Evolutionary conservation across 2,113 vertebrate genomes (phyloP).

Genomic region (Eulemur macaco): DNA sequence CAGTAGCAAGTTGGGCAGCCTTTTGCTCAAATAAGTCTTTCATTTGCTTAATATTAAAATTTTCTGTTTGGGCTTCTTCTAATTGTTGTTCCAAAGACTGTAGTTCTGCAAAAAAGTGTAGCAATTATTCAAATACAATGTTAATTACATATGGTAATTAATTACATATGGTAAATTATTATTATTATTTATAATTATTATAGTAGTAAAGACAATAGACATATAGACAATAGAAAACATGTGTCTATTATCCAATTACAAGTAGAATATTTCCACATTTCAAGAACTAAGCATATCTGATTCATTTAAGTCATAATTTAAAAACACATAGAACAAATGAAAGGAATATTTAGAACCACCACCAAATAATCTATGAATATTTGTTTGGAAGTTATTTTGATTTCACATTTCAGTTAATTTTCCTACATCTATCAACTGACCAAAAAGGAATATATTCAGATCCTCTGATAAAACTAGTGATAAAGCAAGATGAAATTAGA

Average conservation of each 20-base stretch:
- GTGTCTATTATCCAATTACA: not conserved
- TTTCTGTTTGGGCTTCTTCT: conserved; percentile 95
- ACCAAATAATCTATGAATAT: conserved; percentile 11
- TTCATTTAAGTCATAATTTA: conserved; percentile 40
- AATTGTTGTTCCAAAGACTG: conserved; percentile 91
- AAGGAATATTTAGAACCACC: conserved; percentile 20
- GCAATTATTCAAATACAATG: conserved; percentile 31
- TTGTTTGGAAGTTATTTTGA: conserved; percentile 34
- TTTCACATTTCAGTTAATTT: conserved; percentile 33
- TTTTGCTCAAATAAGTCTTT: conserved; percentile 99
- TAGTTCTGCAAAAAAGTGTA: conserved; percentile 83
- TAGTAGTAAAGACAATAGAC: not conserved
- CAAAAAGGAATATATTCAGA: not conserved
- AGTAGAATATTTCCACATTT: conserved; percentile 12
- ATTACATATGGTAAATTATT: conserved; percentile 13
- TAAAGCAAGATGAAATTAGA: not conserved
- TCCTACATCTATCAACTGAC: not conserved
- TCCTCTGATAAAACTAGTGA: conserved; percentile 16
- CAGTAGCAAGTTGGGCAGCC: conserved; percentile 96
- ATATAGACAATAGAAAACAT: not conserved
- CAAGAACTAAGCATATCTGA: not conserved
- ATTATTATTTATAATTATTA: not conserved
- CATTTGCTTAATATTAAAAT: conserved; percentile 99
- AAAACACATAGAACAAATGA: conserved; percentile 21
- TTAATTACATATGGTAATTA: conserved; percentile 32